Evolutionary conservation across 2,113 vertebrate species (phyloP).

Genomic region (Salvelinus sp.): DNA sequence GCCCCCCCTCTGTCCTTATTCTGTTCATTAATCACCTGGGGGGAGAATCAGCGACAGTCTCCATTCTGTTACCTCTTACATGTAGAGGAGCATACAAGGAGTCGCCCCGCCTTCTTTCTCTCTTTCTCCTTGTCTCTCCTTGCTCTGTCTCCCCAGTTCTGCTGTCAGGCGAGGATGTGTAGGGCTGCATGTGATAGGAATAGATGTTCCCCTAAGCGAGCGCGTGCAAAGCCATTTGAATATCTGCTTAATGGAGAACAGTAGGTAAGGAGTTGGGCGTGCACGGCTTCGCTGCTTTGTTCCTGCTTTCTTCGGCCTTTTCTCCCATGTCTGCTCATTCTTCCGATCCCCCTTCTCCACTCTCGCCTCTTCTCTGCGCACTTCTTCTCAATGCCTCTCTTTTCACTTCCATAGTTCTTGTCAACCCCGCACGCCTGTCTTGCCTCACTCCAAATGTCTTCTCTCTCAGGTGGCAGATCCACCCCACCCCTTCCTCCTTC

Average conservation of each 20-base stretch:
- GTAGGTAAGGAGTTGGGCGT: slow-evolving; percentile 78
- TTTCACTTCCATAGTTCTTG: slow-evolving; percentile 15
- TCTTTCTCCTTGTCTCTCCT: neutral
- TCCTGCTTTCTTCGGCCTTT: slow-evolving; percentile 29
- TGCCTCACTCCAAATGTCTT: slow-evolving; percentile 38
- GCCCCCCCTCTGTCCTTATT: too few species aligned
- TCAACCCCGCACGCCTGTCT: slow-evolving; percentile 17
- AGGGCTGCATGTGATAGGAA: slow-evolving; percentile 81
- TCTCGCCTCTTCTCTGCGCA: slow-evolving; percentile 16
- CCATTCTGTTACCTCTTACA: too few species aligned
- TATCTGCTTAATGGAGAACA: slow-evolving; percentile 78
- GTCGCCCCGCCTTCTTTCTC: slow-evolving; percentile 29
- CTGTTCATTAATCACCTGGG: neutral
- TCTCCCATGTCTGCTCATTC: slow-evolving; percentile 31
- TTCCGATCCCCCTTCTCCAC: slow-evolving; percentile 25
- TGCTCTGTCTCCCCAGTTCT: slow-evolving; percentile 22
- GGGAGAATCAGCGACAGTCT: neutral
- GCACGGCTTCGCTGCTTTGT: slow-evolving; percentile 56
- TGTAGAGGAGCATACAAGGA: too few species aligned
- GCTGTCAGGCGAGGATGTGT: slow-evolving; percentile 73
- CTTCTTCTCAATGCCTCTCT: slow-evolving; percentile 24
- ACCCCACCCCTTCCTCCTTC: slow-evolving; percentile 41
- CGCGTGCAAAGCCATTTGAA: slow-evolving; percentile 78
- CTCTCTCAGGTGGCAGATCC: slow-evolving; percentile 60
- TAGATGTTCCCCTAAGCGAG: slow-evolving; percentile 79